phyloP scores from a whole-genome alignment of 2,113 vertebrate genomes.

The Pelmatolapia mariae region DNA sequence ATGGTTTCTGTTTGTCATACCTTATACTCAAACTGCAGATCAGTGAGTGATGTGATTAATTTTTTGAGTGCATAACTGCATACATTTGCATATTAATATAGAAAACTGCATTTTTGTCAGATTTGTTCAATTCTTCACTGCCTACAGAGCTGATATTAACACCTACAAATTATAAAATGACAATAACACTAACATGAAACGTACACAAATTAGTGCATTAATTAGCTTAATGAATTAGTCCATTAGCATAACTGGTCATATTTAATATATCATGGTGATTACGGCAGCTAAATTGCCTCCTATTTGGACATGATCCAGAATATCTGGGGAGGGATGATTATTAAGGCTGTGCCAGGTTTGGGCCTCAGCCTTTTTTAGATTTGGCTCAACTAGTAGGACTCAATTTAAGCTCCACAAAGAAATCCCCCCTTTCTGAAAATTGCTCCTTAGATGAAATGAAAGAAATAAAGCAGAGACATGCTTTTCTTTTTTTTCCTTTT shows the following conservation, averaged over 20 bases:
- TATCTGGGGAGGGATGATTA: slow-evolving; percentile 17
- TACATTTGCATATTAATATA: background rate
- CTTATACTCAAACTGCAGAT: background rate
- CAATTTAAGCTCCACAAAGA: slow-evolving; percentile 22
- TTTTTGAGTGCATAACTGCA: background rate
- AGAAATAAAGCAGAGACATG: background rate
- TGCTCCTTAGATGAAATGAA: slow-evolving; percentile 1
- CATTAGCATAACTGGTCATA: slow-evolving; percentile 21
- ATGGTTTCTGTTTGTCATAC: background rate
- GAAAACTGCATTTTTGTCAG: background rate
- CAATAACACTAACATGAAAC: background rate
- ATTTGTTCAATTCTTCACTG: background rate
- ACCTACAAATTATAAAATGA: background rate
- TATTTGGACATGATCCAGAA: slow-evolving; percentile 26
- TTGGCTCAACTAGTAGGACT: background rate
- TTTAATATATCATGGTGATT: slow-evolving; percentile 39
- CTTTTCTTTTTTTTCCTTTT: background rate
- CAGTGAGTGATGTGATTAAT: background rate
- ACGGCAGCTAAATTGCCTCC: slow-evolving; percentile 3
- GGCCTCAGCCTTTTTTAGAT: background rate
- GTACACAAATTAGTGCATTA: slow-evolving; percentile 16
- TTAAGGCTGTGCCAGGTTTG: slow-evolving; percentile 18
- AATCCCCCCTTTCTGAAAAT: slow-evolving; percentile 2
- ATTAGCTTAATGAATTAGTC: slow-evolving; percentile 26
- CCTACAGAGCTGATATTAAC: background rate